Conservation (phyloP, 2,113 vertebrate species). For the Agapornis roseicollis region DNA sequence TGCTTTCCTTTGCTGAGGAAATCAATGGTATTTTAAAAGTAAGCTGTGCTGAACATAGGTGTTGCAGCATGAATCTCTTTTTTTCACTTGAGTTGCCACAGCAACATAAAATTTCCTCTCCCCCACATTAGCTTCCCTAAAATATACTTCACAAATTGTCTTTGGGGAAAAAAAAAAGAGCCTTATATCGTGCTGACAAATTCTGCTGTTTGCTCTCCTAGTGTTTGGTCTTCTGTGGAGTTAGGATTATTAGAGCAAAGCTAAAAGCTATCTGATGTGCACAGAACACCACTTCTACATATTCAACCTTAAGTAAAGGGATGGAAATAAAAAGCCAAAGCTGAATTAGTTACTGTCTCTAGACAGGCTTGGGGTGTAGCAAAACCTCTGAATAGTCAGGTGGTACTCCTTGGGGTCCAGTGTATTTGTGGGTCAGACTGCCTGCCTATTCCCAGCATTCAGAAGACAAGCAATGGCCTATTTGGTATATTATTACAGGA, state of each 20-base stretch:
- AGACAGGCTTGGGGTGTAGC: neutral
- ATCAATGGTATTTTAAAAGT: conserved; percentile 59
- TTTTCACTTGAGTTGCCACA: conserved; percentile 61
- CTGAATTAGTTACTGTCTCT: neutral
- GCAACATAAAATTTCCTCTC: conserved; percentile 62
- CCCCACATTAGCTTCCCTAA: conserved; percentile 35
- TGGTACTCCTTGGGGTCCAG: accelerated
- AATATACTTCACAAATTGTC: conserved; percentile 49
- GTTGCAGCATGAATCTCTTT: neutral
- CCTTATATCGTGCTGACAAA: conserved; percentile 6
- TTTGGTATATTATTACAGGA: neutral
- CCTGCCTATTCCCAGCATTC: neutral
- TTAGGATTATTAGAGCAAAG: neutral
- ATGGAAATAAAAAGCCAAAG: neutral
- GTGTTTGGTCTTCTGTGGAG: conserved; percentile 29
- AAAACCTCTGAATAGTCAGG: neutral
- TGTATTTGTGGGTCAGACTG: neutral
- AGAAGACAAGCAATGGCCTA: neutral
- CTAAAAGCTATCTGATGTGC: neutral
- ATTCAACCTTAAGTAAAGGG: neutral
- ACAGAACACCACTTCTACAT: neutral
- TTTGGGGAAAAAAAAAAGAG: neutral
- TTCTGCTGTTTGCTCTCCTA: conserved; percentile 1
- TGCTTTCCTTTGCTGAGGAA: neutral
- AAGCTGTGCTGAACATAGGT: conserved; percentile 19